A percentile compares a stretch with the other conserved stretches of the same genome.
Evolutionary conservation across 2,113 vertebrate genomes (phyloP).

Genomic region (Mesitornis unicolor): DNA sequence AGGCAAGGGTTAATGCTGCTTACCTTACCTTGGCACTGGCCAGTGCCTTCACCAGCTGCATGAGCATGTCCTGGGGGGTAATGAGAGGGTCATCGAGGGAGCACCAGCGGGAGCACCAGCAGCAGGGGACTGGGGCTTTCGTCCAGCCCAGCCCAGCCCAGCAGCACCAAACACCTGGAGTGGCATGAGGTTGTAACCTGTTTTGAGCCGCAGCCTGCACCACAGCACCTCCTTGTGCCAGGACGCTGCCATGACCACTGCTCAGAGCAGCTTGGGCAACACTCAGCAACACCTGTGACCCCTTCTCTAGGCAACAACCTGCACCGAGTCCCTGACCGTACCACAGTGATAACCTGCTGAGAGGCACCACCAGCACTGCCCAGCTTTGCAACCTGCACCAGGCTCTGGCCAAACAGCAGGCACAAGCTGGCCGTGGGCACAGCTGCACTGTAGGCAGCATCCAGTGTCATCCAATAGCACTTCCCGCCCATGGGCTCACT

Average conservation of each 20-base stretch:
- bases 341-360: neutral
- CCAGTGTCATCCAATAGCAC: no score
- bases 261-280: accelerated
- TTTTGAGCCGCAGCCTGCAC: neutral
- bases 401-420: neutral
- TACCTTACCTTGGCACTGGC: conserved; percentile 79
- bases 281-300: accelerated
- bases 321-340: accelerated
- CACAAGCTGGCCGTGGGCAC: neutral
- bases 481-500: no score
- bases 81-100: neutral
- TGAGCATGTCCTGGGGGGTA: conserved; percentile 86
- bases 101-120: accelerated
- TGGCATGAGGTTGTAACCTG: neutral
- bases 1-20: no score
- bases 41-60: conserved; percentile 94
- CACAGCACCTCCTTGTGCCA: neutral
- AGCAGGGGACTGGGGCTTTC: neutral
- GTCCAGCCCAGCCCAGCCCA: neutral
- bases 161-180: neutral
- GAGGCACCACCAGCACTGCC: neutral
- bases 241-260: accelerated
- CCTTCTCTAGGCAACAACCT: neutral
- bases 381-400: neutral
- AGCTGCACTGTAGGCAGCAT: neutral